Evolutionary conservation across 2,113 vertebrate species (phyloP).

Genomic region (Cygnus atratus): DNA sequence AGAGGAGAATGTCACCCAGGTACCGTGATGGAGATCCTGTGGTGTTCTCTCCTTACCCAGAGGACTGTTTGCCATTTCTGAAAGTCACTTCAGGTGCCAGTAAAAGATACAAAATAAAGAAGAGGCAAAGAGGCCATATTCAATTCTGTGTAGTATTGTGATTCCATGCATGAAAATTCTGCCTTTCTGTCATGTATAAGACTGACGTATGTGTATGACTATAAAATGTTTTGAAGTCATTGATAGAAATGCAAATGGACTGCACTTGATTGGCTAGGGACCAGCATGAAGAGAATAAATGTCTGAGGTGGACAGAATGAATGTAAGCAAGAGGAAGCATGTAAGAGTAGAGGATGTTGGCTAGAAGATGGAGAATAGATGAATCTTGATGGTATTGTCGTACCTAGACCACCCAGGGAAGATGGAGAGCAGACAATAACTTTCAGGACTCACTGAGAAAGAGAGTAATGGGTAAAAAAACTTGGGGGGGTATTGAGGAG

Average conservation of each 20-base stretch:
- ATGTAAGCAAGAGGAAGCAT: not conserved
- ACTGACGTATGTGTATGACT: not conserved
- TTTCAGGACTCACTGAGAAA: not conserved
- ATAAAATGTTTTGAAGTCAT: not conserved
- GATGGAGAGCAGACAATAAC: not conserved
- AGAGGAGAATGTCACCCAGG: not conserved
- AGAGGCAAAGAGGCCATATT: not conserved
- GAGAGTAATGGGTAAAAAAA: not conserved
- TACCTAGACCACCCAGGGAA: not conserved
- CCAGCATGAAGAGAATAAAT: not conserved
- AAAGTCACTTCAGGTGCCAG: not conserved
- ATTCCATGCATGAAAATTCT: not conserved
- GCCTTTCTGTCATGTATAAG: not conserved
- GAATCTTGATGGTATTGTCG: not conserved
- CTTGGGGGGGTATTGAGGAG: not conserved
- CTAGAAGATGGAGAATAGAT: not conserved
- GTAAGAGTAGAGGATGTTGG: not conserved
- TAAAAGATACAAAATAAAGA: not conserved
- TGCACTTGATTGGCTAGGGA: not conserved
- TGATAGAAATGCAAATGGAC: not conserved
- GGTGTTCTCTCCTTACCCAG: not conserved
- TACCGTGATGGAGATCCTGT: not conserved
- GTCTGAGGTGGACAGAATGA: not conserved
- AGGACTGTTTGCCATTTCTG: not conserved
- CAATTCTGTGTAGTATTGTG: not conserved